These are phyloP conservation scores for Lepus europaeus DNA, from an alignment of 2,113 vertebrate species.

Conservation along the genomic window DNA sequence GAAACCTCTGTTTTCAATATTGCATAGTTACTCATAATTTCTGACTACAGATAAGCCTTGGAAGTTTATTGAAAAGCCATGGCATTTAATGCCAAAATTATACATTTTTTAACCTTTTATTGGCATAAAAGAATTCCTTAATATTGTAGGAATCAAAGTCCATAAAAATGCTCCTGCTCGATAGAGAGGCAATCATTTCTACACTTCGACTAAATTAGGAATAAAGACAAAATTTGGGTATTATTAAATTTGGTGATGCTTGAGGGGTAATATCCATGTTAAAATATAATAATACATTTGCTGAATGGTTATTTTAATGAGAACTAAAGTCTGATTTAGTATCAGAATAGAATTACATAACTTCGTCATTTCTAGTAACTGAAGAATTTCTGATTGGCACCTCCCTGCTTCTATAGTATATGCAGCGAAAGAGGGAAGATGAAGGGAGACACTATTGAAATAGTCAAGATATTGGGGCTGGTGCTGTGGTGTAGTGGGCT, in stretches of 20 bases:
- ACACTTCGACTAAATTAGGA: conserved; percentile 64
- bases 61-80: conserved; percentile 78
- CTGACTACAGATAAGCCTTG: conserved; percentile 75
- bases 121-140: conserved; percentile 83
- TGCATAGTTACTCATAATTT: conserved; percentile 64
- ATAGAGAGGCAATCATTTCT: conserved; percentile 70
- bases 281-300: conserved; percentile 58
- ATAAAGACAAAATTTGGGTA: conserved; percentile 62
- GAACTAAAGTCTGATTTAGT: conserved; percentile 42
- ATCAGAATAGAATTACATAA: background rate
- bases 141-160: conserved; percentile 66
- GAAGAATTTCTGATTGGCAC: conserved; percentile 10
- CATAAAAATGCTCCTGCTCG: conserved; percentile 64
- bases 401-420: background rate
- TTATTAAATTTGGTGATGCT: conserved; percentile 72
- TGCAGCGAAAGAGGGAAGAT: background rate
- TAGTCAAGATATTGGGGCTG: background rate
- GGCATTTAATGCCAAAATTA: conserved; percentile 76
- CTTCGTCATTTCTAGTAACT: conserved; percentile 44
- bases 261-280: conserved; percentile 50
- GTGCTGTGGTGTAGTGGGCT: too few species aligned
- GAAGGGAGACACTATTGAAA: background rate
- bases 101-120: conserved; percentile 60
- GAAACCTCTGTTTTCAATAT: conserved; percentile 32
- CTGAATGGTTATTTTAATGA: conserved; percentile 63